Base-by-base conservation (phyloP, 2,888 invertebrate genomes). In the Scaptomyza reducta region DNA sequence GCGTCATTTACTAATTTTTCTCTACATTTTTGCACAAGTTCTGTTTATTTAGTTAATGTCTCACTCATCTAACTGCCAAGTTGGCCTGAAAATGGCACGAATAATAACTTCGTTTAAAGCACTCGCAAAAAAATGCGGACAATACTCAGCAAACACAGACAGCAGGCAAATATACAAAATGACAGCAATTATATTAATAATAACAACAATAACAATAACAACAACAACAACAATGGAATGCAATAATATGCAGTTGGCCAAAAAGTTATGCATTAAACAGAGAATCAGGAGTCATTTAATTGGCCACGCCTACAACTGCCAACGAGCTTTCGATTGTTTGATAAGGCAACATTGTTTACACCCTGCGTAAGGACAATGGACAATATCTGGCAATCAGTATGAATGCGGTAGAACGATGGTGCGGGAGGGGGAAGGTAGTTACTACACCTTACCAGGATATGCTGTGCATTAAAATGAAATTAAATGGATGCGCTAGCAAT, bases 391-490 rank as follows among this genome's bases (percentile, higher is more conserved):
- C 29, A 40, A 22, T 45, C 55, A 49, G 16, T 2, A 22, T 22
- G 22, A 22, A 22, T 22, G 22, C 22, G 3, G 5, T 22, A 3
- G 2, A 5, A 22, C 3, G 22, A 22, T 4, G 22, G 10, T 5
- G 9, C 1, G 4, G 11, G n/a, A n/a, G 0, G 5, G 18, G 2
- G 31, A 2, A 18, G 1, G 14, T 16, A 6, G 14, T n/a, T 5
- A 40, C 58, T 65, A 57, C 70, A 70, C 77, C 81, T 84, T 68
- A 62, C 51, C 75, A 63, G 62, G 71, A 69, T 75, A 64, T 64
- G 77, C 64, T 74, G 58, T 80, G 76, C 87, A 83, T 83, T 83
- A 84, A 83, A 87, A 87, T 78, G 72, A 83, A 84, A 83, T 83
- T 83, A 83, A 83, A 84, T 87, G 87, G 72, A 83, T 86, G 75